phyloP scores from a whole-genome alignment of 2,888 invertebrate genomes.

The Drosophila kambysellisi region DNA sequence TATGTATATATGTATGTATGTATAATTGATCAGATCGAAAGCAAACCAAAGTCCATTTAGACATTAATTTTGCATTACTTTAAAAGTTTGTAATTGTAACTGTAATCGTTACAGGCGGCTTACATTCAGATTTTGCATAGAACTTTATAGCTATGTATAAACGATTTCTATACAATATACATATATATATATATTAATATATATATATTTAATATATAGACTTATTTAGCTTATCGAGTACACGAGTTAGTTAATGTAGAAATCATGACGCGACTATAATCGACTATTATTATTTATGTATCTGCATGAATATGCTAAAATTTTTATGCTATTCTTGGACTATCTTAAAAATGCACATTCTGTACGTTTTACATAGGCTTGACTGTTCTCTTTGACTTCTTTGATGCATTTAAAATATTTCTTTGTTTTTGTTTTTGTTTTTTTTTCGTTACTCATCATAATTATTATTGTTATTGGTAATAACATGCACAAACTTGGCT shows the following conservation, averaged over 20 bases:
- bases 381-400: constrained; percentile 17
- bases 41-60: constrained; percentile 26
- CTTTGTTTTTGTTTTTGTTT: neutral
- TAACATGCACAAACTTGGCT: constrained; percentile 43
- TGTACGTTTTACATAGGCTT: constrained; percentile 62
- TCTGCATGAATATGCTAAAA: constrained; percentile 75
- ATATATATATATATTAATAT: constrained; percentile 25
- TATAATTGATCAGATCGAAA: constrained; percentile 48
- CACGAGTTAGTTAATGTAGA: constrained; percentile 64
- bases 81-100: constrained; percentile 52
- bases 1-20: constrained; percentile 31
- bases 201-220: constrained; percentile 34
- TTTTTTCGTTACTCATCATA: constrained; percentile 11
- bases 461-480: constrained; percentile 29
- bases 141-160: constrained; percentile 37
- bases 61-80: constrained; percentile 47
- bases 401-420: constrained; percentile 57
- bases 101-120: constrained; percentile 47
- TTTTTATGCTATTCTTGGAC: constrained; percentile 77
- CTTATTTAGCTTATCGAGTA: constrained; percentile 69
- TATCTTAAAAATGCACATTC: constrained; percentile 79
- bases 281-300: constrained; percentile 52
- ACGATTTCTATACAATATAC: constrained; percentile 47
- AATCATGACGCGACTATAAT: constrained; percentile 66
- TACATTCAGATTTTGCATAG: constrained; percentile 46